Conservation (phyloP, 2,113 vertebrate species). For the Dinomys branickii region DNA sequence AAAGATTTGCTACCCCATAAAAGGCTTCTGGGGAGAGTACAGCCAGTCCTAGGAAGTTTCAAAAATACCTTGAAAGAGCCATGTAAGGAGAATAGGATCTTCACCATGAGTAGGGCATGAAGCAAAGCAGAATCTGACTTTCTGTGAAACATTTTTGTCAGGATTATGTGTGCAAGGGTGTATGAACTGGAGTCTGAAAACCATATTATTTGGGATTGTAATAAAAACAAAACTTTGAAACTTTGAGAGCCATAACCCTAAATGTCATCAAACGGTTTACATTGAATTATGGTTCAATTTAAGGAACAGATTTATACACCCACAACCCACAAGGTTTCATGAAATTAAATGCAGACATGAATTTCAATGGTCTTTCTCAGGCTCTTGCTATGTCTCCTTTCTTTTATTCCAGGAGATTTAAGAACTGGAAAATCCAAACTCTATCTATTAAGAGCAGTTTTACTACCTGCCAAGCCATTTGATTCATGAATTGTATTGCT, state of each 20-base stretch:
- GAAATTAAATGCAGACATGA: conserved; percentile 46
- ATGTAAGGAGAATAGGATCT: not conserved
- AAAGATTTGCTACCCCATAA: too few species aligned
- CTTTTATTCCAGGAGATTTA: conserved; percentile 49
- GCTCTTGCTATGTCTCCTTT: not conserved
- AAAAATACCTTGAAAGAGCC: not conserved
- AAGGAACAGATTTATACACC: not conserved
- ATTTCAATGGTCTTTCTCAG: not conserved
- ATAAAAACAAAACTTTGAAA: not conserved
- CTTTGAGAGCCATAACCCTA: not conserved
- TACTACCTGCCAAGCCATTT: not conserved
- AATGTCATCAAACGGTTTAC: not conserved
- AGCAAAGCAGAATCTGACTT: not conserved
- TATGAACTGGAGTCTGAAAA: not conserved
- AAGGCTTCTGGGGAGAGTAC: not conserved
- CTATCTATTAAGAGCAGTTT: not conserved
- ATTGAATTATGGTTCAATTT: not conserved
- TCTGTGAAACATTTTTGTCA: not conserved
- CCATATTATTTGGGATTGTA: not conserved
- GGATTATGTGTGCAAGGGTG: too few species aligned
- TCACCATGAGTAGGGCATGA: too few species aligned
- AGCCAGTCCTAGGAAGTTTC: not conserved
- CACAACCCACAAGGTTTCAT: not conserved
- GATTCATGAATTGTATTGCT: not conserved
- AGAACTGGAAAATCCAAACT: conserved; percentile 18